phyloP scores from a whole-genome alignment of 1,140 invertebrate genomes.

The Drosophila pseudoobscura region DNA sequence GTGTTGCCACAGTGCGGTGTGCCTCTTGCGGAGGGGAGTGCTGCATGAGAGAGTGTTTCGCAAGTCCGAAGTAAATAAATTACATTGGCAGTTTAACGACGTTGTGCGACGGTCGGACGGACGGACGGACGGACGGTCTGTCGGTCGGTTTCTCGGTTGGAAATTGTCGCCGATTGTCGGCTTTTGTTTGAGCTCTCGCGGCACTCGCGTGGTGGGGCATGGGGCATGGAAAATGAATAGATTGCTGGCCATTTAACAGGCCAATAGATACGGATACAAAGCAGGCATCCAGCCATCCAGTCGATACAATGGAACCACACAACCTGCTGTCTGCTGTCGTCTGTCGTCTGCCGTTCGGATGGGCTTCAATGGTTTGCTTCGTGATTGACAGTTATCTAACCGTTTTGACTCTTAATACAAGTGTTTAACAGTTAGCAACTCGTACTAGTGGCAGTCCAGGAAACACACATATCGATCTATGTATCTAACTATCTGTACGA shows the following conservation, averaged over 20 bases:
- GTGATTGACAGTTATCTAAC: constrained; percentile 59
- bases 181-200: constrained; percentile 61
- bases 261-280: constrained; percentile 40
- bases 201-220: constrained; percentile 1
- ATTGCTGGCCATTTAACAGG: constrained; percentile 44
- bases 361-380: constrained; percentile 43
- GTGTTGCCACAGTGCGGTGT: constrained; percentile 1
- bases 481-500: constrained; percentile 5
- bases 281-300: constrained; percentile 1
- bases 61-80: constrained; percentile 73
- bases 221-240: constrained; percentile 1
- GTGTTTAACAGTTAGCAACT: constrained; percentile 38
- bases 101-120: constrained; percentile 18
- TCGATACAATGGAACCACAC: no score
- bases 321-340: no score
- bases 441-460: constrained; percentile 25
- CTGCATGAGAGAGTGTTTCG: constrained; percentile 36
- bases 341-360: constrained; percentile 25
- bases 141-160: constrained; percentile 32
- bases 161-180: constrained; percentile 67
- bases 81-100: constrained; percentile 72
- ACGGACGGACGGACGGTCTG: not conserved
- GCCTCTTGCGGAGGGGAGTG: constrained; percentile 15
- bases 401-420: constrained; percentile 45
- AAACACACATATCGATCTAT: constrained; percentile 7